Base-by-base conservation (phyloP, 2,888 invertebrate species). In the Drosophila lacicola region DNA sequence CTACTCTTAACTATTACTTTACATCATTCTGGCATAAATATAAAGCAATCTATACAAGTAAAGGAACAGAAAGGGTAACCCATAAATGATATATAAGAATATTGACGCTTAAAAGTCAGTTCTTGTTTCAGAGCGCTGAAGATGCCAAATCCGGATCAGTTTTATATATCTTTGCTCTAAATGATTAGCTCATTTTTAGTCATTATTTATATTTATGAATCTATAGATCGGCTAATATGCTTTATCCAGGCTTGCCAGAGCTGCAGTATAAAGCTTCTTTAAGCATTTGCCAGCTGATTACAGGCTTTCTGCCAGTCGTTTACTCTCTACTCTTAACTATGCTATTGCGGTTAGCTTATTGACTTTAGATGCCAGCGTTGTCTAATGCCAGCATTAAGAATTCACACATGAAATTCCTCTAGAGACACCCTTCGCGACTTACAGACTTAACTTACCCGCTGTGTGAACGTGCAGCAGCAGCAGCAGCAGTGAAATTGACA, bases 401-500 rank as follows among this genome's bases (percentile, higher is more conserved):
- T 67, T 60, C 45, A 44, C 54, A 64, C 68, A 78, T 74, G 74
- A 83, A 75, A 70, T 78, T 80, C 78, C 78, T 57, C 29, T 54
- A 45, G 55, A 17, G 64, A 47, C 41, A 51, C 54, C 47, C 41
- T 67, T 64, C 21, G 21, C 9, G 39, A 14, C 8, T 10, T 3
- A 21, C 21, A 4, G 21, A 21, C 21, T 21, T 25, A 10, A 78
- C 83, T 84, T 82, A 84, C 83, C 83, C 53, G 88, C 53, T 42
- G 67, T 71, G 36, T 81, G 75, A 44, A 73, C 78, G 37, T 65
- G 65, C 36, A 77, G 62, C 67, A 62, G 49, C 45, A 62, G 49
- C 45, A 69, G 57, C 45, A 67, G 69, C 70, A 81, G 42, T 44
- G 72, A 78, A 70, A 83, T 53, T 63, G 75, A 70, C 66, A 74